Percentiles rank a stretch among this genome's conserved stretches.
phyloP scores from a whole-genome alignment of 1,140 invertebrate species.

The Dendroctonus ponderosae region DNA sequence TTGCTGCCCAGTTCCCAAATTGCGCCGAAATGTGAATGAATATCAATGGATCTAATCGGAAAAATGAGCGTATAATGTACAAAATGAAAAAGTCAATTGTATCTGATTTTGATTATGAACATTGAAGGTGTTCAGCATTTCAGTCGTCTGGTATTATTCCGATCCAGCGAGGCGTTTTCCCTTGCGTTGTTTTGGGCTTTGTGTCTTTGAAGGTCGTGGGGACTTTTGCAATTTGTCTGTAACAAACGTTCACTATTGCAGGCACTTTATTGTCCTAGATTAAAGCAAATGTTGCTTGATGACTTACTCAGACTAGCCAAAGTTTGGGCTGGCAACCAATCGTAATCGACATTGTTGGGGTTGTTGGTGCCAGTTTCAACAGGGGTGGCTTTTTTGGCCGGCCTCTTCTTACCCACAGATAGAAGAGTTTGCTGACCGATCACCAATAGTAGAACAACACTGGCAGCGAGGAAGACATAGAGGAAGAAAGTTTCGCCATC shows the following conservation, averaged over 20 bases:
- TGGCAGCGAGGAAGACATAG: slow-evolving; percentile 89
- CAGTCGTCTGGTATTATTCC: slow-evolving; percentile 50
- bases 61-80: too few species aligned
- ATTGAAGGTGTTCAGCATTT: too few species aligned
- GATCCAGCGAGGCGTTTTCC: slow-evolving; percentile 66
- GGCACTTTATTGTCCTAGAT: neutral
- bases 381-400: slow-evolving; percentile 59
- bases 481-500: slow-evolving; percentile 99
- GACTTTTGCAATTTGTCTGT: slow-evolving; percentile 53
- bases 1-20: too few species aligned
- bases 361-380: slow-evolving; percentile 81
- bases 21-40: too few species aligned
- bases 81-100: too few species aligned
- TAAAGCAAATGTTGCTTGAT: neutral
- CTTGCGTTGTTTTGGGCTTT: slow-evolving; percentile 70
- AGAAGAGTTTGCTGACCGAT: slow-evolving; percentile 87
- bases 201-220: slow-evolving; percentile 52
- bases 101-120: too few species aligned
- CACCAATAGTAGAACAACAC: slow-evolving; percentile 82
- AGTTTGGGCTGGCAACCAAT: slow-evolving; percentile 94
- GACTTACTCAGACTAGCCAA: slow-evolving; percentile 78
- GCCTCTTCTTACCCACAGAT: slow-evolving; percentile 68
- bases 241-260: slow-evolving; percentile 35
- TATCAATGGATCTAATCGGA: too few species aligned
- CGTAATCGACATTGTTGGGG: slow-evolving; percentile 93